phyloP scores from a whole-genome alignment of 92 coral and sea anemone species.

The Palythoa grandis region DNA sequence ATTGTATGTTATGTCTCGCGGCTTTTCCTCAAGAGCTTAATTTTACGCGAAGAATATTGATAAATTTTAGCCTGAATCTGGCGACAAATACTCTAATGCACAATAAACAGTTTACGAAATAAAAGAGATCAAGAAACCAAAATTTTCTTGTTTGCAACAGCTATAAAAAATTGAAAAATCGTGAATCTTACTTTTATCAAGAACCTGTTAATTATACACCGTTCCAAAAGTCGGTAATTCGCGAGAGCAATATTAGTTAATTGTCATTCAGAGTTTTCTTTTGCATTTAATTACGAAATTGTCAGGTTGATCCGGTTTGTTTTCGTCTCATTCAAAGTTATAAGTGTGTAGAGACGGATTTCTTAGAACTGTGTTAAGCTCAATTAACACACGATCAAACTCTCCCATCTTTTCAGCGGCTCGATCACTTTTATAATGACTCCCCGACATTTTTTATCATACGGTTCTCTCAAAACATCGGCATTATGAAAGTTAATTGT shows the following conservation, averaged over 20 bases:
- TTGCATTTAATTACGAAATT: constrained; percentile 33
- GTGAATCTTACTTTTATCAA: not conserved
- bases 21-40: constrained; percentile 39
- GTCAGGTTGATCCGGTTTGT: constrained; percentile 3
- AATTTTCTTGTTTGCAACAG: not conserved
- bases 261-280: not conserved
- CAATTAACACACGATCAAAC: constrained; percentile 16
- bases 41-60: not conserved
- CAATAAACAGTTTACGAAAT: not conserved
- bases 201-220: constrained; percentile 2
- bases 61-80: not conserved
- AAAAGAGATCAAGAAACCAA: not conserved
- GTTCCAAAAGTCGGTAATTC: not conserved
- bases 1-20: constrained; percentile 39
- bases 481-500: constrained; percentile 35
- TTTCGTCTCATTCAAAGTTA: not conserved
- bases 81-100: not conserved
- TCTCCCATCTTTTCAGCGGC: not conserved
- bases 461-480: constrained; percentile 15
- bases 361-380: not conserved
- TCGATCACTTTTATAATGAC: constrained; percentile 10
- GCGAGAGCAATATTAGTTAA: constrained; percentile 8
- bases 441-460: not conserved
- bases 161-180: not conserved
- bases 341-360: not conserved